These are phyloP conservation scores for Aphodius sticticus DNA, from an alignment of 2,888 invertebrate genomes.

Conservation along the genomic window DNA sequence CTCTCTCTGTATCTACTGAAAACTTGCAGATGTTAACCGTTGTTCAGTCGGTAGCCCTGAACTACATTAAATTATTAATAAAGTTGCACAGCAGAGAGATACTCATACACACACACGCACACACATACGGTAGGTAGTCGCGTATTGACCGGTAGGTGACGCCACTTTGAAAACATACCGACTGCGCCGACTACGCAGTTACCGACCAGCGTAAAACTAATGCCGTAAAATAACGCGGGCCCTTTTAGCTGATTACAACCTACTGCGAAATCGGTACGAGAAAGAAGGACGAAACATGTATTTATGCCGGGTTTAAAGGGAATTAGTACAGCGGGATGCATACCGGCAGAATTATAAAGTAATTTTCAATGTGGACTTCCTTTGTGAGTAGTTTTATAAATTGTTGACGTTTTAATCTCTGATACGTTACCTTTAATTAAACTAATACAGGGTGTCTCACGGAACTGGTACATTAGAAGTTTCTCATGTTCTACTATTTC, in stretches of 20 bases:
- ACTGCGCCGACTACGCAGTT: neutral
- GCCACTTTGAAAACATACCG: neutral
- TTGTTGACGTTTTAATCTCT: neutral
- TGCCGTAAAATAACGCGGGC: neutral
- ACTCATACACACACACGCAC: neutral
- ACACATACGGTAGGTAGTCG: neutral
- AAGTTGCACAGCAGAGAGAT: neutral
- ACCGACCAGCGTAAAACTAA: neutral
- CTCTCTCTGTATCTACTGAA: neutral
- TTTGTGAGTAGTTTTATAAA: neutral
- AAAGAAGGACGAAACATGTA: neutral
- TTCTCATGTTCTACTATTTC: no score
- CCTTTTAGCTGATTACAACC: neutral
- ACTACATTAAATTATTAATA: conserved; percentile 4
- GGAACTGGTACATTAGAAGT: no score
- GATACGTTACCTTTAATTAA: no score
- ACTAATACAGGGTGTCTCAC: no score
- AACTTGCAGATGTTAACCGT: neutral
- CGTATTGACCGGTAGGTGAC: neutral
- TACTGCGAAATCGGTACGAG: neutral
- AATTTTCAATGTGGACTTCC: neutral
- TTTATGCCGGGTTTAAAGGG: neutral
- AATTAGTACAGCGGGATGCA: neutral
- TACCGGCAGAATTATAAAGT: neutral
- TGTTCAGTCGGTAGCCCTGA: neutral